Evolutionary conservation across 2,797 vertebrate genomes (phyloP).

Genomic region (Octomys mimax): DNA sequence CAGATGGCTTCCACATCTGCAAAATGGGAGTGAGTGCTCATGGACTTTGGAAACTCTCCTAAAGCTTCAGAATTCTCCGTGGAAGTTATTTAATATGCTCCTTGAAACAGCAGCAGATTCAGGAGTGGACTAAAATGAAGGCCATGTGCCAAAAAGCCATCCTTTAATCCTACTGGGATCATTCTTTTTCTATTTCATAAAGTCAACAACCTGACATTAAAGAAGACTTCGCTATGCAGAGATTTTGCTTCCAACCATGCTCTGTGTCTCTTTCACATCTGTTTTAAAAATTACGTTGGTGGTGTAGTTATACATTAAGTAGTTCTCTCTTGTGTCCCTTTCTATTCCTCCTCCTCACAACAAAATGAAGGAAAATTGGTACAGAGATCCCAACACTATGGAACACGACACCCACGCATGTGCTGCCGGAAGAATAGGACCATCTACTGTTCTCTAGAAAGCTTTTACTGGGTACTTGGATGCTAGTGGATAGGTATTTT

Average conservation of each 20-base stretch:
- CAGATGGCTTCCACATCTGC: slow-evolving; percentile 41
- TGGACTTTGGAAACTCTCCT: background rate
- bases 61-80: slow-evolving; percentile 33
- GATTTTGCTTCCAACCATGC: background rate
- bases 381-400: background rate
- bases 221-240: background rate
- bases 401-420: background rate
- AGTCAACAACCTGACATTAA: background rate
- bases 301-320: background rate
- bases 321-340: slow-evolving; percentile 6
- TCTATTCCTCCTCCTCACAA: background rate
- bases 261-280: background rate
- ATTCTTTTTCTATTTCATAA: background rate
- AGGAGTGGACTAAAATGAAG: background rate
- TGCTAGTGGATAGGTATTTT: background rate
- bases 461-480: background rate
- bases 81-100: background rate
- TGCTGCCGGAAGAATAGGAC: background rate
- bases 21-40: background rate
- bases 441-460: background rate
- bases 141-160: background rate
- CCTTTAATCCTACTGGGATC: slow-evolving; percentile 3
- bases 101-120: background rate
- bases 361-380: background rate
- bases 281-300: slow-evolving; percentile 26